Base-by-base conservation (phyloP, 37 sponge, comb jelly and placozoan species). In the Theonella swinhoei region DNA sequence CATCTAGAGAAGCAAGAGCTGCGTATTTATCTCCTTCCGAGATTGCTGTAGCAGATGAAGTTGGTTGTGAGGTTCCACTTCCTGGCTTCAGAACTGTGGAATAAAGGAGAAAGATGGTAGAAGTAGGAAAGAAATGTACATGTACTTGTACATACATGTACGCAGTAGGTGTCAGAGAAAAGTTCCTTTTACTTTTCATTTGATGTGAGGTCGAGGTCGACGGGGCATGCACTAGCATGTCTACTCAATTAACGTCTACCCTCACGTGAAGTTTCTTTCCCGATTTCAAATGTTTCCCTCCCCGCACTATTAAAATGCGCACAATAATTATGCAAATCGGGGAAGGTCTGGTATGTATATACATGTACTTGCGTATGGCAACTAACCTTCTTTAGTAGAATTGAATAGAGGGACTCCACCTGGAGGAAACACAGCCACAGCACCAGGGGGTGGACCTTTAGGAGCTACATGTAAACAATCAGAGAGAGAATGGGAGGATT, bases 1-100 rank as follows among this genome's bases (percentile, higher is more conserved):
- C 58, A 69, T 93, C 93, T 25, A 93, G 80, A 8, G 31, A 67
- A 64, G 90, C 93, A 20, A 93, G 61, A 17, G 87, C 93, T 59
- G 90, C 77, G 29, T 93, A 93, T 65, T 77, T 85, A 69, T 93
- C 93, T 31, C 72, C 42, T 34, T 39, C 80, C 41, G 70, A n/a
- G 22, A 67, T 76, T 0, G 77, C 39, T 29, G 0, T 38, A 38
- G 39, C 68, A 47, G 54, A 7, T 17, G 54, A 17, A 7, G 54
- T 17, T 47, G 54, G 7, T 14, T 47, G 54, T 47, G 54, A 14
- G 14, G 54, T 47, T 7, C 54, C 54, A 47, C 54, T 47, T 47
- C 54, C 54, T 47, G 54, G 54, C 54, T 47, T 7, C 11, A 47
- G 54, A 17, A 47, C 54, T 47, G 54, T 47, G 54, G 54, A n/a